Percentiles rank a stretch among this genome's conserved stretches.
Evolutionary conservation across 2,888 invertebrate species (phyloP).

Genomic region (Cephus nigrinus): DNA sequence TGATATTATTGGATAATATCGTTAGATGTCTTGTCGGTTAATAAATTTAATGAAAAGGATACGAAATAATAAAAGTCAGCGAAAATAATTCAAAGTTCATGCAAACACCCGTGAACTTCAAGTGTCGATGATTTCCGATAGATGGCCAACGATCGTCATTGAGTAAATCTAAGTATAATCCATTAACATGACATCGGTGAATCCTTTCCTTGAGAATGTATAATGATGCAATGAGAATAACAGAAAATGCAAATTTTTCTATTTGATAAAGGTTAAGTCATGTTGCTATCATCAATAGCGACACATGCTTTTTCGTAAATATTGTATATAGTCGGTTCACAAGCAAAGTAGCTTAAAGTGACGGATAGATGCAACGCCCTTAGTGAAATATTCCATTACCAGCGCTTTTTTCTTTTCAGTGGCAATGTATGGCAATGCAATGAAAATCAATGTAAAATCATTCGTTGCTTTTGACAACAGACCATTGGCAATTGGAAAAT

Average conservation of each 20-base stretch:
- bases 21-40: not conserved
- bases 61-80: not conserved
- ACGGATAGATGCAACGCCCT: too few relatives aligned
- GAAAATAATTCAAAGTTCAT: not conserved
- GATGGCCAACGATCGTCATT: not conserved
- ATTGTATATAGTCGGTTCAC: too few relatives aligned
- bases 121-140: not conserved
- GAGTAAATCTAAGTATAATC: not conserved
- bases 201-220: not conserved
- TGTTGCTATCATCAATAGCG: not conserved
- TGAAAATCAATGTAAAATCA: too few relatives aligned
- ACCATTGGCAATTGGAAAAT: too few relatives aligned
- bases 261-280: not conserved
- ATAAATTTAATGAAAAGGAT: not conserved
- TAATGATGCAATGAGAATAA: not conserved
- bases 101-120: not conserved
- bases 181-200: not conserved
- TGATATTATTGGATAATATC: not conserved
- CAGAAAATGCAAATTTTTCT: not conserved
- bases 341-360: too few relatives aligned
- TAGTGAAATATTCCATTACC: too few relatives aligned
- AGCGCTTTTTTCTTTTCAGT: too few relatives aligned
- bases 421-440: too few relatives aligned
- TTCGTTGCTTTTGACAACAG: too few relatives aligned
- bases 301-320: not conserved